These are phyloP conservation scores for Thryonomys swinderianus DNA, from an alignment of 2,113 vertebrate species.

Conservation along the genomic window DNA sequence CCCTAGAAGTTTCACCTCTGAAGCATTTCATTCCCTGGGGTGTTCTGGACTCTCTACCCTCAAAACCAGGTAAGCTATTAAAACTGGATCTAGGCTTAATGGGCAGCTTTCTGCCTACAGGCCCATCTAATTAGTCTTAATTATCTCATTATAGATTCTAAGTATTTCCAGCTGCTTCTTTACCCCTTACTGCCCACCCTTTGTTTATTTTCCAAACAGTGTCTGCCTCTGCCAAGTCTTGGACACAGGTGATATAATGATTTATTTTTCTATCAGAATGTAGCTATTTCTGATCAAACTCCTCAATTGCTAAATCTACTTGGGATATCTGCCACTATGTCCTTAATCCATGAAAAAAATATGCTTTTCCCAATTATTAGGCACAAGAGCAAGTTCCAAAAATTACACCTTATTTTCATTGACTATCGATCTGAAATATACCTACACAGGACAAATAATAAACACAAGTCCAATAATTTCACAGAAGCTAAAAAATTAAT, in stretches of 20 bases:
- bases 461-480: conserved; percentile 44
- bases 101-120: conserved; percentile 79
- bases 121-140: conserved; percentile 83
- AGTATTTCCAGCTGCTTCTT: conserved; percentile 82
- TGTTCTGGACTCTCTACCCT: conserved; percentile 57
- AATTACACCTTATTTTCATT: conserved; percentile 33
- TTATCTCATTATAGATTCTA: conserved; percentile 82
- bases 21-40: conserved; percentile 46
- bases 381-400: conserved; percentile 35
- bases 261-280: neutral
- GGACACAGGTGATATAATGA: conserved; percentile 54
- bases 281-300: conserved; percentile 43
- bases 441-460: neutral
- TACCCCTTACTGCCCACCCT: conserved; percentile 60
- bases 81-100: conserved; percentile 78
- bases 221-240: conserved; percentile 68
- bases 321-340: neutral
- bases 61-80: conserved; percentile 81
- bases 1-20: neutral
- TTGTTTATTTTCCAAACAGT: conserved; percentile 53
- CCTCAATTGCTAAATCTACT: conserved; percentile 8
- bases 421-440: neutral
- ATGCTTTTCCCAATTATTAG: conserved; percentile 17
- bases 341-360: neutral
- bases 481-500: conserved; percentile 52